Base-by-base conservation (phyloP, 1,140 invertebrate genomes). In the Halesus radiatus region DNA sequence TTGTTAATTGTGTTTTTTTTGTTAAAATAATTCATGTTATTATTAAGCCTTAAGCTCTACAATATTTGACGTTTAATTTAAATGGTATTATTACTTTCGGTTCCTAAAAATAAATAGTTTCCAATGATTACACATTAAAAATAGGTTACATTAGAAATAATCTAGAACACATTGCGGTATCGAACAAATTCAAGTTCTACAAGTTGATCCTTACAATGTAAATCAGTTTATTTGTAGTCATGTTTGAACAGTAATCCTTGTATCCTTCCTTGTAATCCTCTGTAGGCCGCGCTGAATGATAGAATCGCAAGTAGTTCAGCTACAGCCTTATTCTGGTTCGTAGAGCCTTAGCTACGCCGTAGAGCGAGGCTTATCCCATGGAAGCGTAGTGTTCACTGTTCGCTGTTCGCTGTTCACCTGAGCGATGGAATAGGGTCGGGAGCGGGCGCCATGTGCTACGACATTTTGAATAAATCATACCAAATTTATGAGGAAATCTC, bases 331-430 rank as follows among this genome's bases (percentile, higher is more conserved):
- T 37, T 37, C 64, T 37, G 64, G 64, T 13, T 68, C 64, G 29
- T 68, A 37, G 32, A 68, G 29, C 29, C 26, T 29, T 60, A 60
- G 18, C 13, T 18, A 32, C 62, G 22, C 16, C 64, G 64, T 16
- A 37, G 32, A 68, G 13, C 16, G n/a, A 37, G 20, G 64, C 16
- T 68, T 37, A 68, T 68, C 64, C 32, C 15, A 3, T 66, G 32
- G 15, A n/a, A 16, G 62, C 20, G 62, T 26, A 20, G 64, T 23
- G 22, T 13, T 45, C 37, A 45, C 37, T 45, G 37, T n/a, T n/a
- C n/a, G n/a, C n/a, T n/a, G n/a, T 22, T 58, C 54, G 54, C n/a
- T n/a, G 54, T 23, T 60, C 56, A 60, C 56, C 56, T 60, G 54
- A 22, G 54, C 20, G 54, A 56, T 56, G 7, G 18, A 60, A 23